A percentile compares a stretch with the other conserved stretches of the same genome.
Conservation (phyloP, 1,140 invertebrate genomes). For the Bombus soroeensis region DNA sequence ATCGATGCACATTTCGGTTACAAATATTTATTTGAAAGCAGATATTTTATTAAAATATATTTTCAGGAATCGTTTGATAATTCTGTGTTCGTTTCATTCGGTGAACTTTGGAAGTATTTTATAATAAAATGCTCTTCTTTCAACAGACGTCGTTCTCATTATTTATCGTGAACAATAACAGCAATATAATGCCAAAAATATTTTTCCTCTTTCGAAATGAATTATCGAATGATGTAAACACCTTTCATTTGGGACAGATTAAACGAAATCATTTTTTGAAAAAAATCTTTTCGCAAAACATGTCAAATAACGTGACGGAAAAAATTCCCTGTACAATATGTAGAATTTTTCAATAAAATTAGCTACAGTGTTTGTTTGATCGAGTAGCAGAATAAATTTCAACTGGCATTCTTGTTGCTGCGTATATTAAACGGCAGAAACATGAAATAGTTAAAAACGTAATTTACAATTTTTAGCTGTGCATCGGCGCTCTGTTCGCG, state of each 20-base stretch:
- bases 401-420: background rate
- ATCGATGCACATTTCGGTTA: background rate
- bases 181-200: background rate
- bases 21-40: background rate
- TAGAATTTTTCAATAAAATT: background rate
- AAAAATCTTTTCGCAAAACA: background rate
- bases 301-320: background rate
- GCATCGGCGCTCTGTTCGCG: background rate
- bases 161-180: background rate
- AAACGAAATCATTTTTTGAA: background rate
- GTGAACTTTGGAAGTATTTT: background rate
- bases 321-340: background rate
- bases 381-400: background rate
- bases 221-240: background rate
- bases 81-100: background rate
- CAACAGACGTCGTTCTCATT: background rate
- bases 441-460: background rate
- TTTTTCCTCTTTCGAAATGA: background rate
- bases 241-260: background rate
- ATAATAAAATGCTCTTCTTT: background rate
- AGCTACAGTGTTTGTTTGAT: background rate
- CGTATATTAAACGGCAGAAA: background rate
- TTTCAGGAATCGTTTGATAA: background rate
- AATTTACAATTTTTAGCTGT: background rate
- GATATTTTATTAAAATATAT: background rate